These are phyloP conservation scores for Cryptoprocta ferox DNA, from an alignment of 2,797 vertebrate genomes.

Conservation along the genomic window DNA sequence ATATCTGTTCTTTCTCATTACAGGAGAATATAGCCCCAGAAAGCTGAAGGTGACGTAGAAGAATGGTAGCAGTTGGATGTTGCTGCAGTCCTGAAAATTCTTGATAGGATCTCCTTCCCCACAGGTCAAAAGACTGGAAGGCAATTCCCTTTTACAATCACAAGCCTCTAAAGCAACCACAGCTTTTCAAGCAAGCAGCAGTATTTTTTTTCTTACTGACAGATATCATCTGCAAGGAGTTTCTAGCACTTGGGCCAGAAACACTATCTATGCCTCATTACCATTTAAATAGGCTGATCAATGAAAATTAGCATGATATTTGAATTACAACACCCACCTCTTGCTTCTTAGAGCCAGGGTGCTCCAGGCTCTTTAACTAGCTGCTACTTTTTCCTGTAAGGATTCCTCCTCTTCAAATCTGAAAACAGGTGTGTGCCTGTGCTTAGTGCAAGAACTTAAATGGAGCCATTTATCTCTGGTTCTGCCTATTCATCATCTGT, in stretches of 20 bases:
- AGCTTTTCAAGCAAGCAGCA: constrained; percentile 40
- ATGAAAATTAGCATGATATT: constrained; percentile 77
- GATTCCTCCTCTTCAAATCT: constrained; percentile 7
- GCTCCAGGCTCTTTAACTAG: not conserved
- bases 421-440: not conserved
- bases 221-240: constrained; percentile 35
- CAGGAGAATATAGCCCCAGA: not conserved
- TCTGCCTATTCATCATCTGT: not conserved
- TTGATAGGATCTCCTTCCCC: not conserved
- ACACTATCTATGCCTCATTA: constrained; percentile 73
- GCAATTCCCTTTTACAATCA: constrained; percentile 56
- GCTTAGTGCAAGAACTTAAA: not conserved
- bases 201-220: constrained; percentile 52
- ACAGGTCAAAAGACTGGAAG: constrained; percentile 35
- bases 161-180: not conserved
- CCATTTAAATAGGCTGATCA: constrained; percentile 81
- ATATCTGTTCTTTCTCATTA: not conserved
- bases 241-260: constrained; percentile 60
- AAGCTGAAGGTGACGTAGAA: not conserved
- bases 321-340: constrained; percentile 72
- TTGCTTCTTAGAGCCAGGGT: constrained; percentile 24
- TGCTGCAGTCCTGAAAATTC: not conserved
- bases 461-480: not conserved
- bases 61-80: not conserved
- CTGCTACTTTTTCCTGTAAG: constrained; percentile 2